phyloP scores from a whole-genome alignment of 2,113 vertebrate genomes.

The Drymodes brunneopygia region DNA sequence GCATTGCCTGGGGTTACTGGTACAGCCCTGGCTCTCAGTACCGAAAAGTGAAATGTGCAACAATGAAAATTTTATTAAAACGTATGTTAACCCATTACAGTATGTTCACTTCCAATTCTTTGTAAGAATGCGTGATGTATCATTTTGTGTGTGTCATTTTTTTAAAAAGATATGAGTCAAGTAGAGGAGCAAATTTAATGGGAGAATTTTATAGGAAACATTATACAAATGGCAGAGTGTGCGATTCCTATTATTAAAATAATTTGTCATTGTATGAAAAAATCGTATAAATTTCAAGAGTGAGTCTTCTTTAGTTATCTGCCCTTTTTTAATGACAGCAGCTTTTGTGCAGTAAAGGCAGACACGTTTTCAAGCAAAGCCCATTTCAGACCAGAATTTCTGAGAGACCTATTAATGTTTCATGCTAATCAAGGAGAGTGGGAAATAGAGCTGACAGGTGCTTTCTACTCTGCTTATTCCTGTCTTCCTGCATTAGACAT shows the following conservation, averaged over 20 bases:
- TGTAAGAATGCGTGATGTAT: slow-evolving; percentile 75
- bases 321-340: slow-evolving; percentile 72
- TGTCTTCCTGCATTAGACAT: slow-evolving; percentile 91
- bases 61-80: slow-evolving; percentile 83
- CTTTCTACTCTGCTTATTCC: slow-evolving; percentile 98
- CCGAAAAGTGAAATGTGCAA: slow-evolving; percentile 75
- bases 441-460: slow-evolving; percentile 95
- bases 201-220: slow-evolving; percentile 77
- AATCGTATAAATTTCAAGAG: slow-evolving; percentile 77
- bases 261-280: slow-evolving; percentile 81
- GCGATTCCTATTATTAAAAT: slow-evolving; percentile 82
- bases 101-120: slow-evolving; percentile 81
- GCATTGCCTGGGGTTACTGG: slow-evolving; percentile 78
- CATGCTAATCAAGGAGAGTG: slow-evolving; percentile 94
- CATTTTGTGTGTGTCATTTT: slow-evolving; percentile 79
- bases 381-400: slow-evolving; percentile 85
- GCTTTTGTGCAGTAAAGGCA: slow-evolving; percentile 76
- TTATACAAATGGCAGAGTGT: slow-evolving; percentile 78
- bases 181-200: slow-evolving; percentile 77
- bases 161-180: slow-evolving; percentile 76
- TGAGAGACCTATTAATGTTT: slow-evolving; percentile 98
- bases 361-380: slow-evolving; percentile 77
- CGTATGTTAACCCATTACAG: slow-evolving; percentile 79
- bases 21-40: slow-evolving; percentile 71
- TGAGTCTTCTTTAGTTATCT: slow-evolving; percentile 76